phyloP scores from a whole-genome alignment of 1,140 invertebrate species.

The Cydia strobilella region DNA sequence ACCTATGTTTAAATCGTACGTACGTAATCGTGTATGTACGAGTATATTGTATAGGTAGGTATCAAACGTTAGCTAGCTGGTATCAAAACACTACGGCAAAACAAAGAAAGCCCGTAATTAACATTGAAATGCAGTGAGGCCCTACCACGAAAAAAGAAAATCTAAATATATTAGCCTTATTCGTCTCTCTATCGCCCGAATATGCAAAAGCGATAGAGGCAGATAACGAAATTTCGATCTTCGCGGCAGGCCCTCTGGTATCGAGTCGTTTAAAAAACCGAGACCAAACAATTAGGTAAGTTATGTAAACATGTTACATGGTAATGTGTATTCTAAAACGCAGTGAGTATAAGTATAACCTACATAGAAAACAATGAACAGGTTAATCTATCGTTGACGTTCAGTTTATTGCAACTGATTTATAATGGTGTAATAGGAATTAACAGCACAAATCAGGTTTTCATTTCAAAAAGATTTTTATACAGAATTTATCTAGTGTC shows the following conservation, averaged over 20 bases:
- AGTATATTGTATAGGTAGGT: too few species aligned
- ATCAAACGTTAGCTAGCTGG: too few species aligned
- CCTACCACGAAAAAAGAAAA: too few species aligned
- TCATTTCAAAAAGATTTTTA: too few species aligned
- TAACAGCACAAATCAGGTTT: too few species aligned
- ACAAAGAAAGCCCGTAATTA: not conserved
- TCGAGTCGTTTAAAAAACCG: not conserved
- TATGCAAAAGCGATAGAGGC: too few species aligned
- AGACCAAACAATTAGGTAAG: not conserved
- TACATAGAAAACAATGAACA: slow-evolving; percentile 10
- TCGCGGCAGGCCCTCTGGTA: not conserved
- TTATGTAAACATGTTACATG: slow-evolving; percentile 7
- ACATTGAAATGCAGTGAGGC: not conserved
- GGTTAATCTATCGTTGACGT: slow-evolving; percentile 8
- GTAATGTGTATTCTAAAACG: slow-evolving; percentile 14
- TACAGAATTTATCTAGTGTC: too few species aligned
- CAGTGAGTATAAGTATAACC: slow-evolving; percentile 8
- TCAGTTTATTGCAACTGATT: slow-evolving; percentile 24
- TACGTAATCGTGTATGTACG: too few species aligned
- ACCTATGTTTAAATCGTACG: too few species aligned
- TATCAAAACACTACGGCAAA: not conserved
- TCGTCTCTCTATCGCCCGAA: too few species aligned
- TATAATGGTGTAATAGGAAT: not conserved
- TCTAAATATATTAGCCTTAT: too few species aligned
- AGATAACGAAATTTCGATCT: too few species aligned